phyloP scores from a whole-genome alignment of 2,888 invertebrate genomes.

The Apamea sordens region DNA sequence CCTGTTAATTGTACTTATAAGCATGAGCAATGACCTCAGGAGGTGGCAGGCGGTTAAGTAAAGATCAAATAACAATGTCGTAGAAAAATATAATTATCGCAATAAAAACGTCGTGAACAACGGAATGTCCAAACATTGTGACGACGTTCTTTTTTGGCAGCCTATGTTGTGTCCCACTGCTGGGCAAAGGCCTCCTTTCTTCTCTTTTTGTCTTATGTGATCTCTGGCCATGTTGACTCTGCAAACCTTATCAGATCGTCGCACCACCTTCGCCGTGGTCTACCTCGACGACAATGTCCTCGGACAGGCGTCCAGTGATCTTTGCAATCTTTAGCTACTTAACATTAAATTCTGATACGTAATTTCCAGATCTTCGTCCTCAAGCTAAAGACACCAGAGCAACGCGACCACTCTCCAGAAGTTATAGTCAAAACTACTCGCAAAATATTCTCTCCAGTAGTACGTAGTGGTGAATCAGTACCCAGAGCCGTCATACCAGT shows the following conservation, averaged over 20 bases:
- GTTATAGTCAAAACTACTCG: slow-evolving; percentile 95
- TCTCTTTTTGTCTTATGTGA: no score
- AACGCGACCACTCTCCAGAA: slow-evolving; percentile 88
- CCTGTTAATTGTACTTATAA: no score
- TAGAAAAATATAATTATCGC: not conserved
- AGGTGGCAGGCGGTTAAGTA: not conserved
- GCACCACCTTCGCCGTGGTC: no score
- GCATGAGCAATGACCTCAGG: not conserved
- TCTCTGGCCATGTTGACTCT: no score
- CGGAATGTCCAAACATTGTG: no score
- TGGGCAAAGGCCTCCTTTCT: no score
- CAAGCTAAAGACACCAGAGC: slow-evolving; percentile 85
- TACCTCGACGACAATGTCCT: no score
- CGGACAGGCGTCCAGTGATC: no score
- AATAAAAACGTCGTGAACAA: not conserved
- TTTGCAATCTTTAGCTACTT: not conserved
- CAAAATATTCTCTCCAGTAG: slow-evolving; percentile 94
- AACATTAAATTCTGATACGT: not conserved
- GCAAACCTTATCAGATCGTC: no score
- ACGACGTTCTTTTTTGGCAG: no score
- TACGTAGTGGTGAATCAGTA: slow-evolving; percentile 89
- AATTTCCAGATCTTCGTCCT: slow-evolving; percentile 83
- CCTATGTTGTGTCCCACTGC: no score
- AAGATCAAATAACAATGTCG: not conserved
- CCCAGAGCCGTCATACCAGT: slow-evolving; percentile 88